Evolutionary conservation across 2,888 invertebrate species (phyloP).

Genomic region (Morpho achilles): DNA sequence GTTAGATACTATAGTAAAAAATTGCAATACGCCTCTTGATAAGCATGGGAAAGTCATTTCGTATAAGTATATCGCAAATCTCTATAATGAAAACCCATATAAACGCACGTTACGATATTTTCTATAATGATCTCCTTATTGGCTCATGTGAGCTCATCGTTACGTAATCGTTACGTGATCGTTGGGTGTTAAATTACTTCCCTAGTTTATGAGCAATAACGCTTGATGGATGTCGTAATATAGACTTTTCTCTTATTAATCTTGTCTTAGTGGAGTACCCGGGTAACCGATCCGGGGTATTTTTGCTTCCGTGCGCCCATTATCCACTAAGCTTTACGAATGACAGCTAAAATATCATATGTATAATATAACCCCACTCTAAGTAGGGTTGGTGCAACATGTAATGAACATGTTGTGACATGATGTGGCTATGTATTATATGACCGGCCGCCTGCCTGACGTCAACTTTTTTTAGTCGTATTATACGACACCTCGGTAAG

Average conservation of each 20-base stretch:
- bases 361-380: too few species aligned
- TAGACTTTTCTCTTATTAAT: not conserved
- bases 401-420: too few species aligned
- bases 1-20: not conserved
- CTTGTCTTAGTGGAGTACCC: too few species aligned
- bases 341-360: too few species aligned
- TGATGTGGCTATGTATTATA: too few species aligned
- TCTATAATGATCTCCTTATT: constrained; percentile 33
- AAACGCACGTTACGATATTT: constrained; percentile 19
- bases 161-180: constrained; percentile 31
- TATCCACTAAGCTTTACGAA: too few species aligned
- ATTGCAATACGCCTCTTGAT: not conserved
- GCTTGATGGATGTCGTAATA: not conserved
- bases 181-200: constrained; percentile 23
- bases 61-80: constrained; percentile 6
- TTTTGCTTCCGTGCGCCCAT: too few species aligned
- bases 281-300: too few species aligned
- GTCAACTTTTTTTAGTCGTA: too few species aligned
- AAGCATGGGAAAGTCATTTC: constrained; percentile 4
- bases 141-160: constrained; percentile 33
- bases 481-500: too few species aligned
- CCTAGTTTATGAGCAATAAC: constrained; percentile 6
- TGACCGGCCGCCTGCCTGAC: too few species aligned
- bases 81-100: constrained; percentile 13
- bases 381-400: too few species aligned